These are phyloP conservation scores for Sebastes hubbsi DNA, from an alignment of 2,797 vertebrate species.

Conservation along the genomic window DNA sequence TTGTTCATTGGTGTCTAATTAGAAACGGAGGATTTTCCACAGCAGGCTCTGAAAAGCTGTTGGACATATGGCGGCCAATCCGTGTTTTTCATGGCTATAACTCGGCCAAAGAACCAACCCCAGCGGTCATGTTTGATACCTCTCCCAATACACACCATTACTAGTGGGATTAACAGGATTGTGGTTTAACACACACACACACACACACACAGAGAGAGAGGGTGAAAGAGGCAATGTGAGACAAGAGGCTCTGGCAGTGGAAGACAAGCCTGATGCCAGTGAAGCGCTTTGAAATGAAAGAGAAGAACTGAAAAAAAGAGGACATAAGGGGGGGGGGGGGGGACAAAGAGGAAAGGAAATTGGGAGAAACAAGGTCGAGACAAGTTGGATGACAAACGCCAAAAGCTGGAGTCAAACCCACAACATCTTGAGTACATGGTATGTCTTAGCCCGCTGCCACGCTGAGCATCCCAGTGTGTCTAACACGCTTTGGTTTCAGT, in stretches of 20 bases:
- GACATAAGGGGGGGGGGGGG: conserved; percentile 10
- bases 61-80: conserved; percentile 42
- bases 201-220: conserved; percentile 6
- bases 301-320: conserved; percentile 10
- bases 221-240: conserved; percentile 52
- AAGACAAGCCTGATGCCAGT: conserved; percentile 44
- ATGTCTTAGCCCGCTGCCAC: conserved; percentile 33
- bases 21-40: conserved; percentile 32
- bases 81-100: conserved; percentile 45
- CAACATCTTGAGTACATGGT: conserved; percentile 44
- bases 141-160: conserved; percentile 74
- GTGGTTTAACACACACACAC: conserved; percentile 31
- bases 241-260: conserved; percentile 70
- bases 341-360: conserved; percentile 29
- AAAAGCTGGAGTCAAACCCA: conserved; percentile 54
- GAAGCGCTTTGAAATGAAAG: conserved; percentile 57
- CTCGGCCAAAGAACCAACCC: conserved; percentile 55
- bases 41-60: conserved; percentile 23
- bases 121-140: conserved; percentile 68
- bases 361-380: conserved; percentile 49
- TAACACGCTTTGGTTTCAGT: conserved; percentile 69
- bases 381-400: conserved; percentile 55
- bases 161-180: conserved; percentile 77
- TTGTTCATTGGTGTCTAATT: conserved; percentile 28
- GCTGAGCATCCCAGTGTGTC: conserved; percentile 58